Evolutionary conservation across 2,113 vertebrate genomes (phyloP).

Genomic region (Miniopterus natalensis): DNA sequence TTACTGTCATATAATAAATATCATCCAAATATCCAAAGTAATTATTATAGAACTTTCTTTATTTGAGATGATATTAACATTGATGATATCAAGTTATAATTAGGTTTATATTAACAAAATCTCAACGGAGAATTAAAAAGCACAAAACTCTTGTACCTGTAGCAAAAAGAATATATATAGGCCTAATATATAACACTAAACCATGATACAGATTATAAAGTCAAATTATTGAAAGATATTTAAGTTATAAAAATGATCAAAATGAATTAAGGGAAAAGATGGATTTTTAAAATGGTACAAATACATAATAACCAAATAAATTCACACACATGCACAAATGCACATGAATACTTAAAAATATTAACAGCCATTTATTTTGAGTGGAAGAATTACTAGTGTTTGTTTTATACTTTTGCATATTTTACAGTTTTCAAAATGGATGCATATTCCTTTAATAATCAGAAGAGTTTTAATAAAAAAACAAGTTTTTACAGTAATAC

Average conservation of each 20-base stretch:
- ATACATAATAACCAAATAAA: neutral
- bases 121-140: neutral
- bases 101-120: neutral
- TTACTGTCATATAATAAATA: neutral
- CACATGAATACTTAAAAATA: neutral
- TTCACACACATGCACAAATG: neutral
- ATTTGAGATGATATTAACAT: neutral
- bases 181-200: neutral
- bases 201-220: neutral
- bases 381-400: neutral
- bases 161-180: neutral
- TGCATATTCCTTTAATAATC: neutral
- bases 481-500: neutral
- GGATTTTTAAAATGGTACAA: neutral
- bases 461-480: slow-evolving; percentile 28
- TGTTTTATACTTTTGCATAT: neutral
- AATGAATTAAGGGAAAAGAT: neutral
- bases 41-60: neutral
- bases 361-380: neutral
- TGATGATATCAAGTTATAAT: neutral
- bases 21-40: neutral
- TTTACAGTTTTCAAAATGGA: slow-evolving; percentile 11
- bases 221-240: neutral
- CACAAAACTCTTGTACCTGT: neutral
- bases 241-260: neutral